Evolutionary conservation across 1,140 invertebrate species (phyloP).

Genomic region (Bombus confusus): DNA sequence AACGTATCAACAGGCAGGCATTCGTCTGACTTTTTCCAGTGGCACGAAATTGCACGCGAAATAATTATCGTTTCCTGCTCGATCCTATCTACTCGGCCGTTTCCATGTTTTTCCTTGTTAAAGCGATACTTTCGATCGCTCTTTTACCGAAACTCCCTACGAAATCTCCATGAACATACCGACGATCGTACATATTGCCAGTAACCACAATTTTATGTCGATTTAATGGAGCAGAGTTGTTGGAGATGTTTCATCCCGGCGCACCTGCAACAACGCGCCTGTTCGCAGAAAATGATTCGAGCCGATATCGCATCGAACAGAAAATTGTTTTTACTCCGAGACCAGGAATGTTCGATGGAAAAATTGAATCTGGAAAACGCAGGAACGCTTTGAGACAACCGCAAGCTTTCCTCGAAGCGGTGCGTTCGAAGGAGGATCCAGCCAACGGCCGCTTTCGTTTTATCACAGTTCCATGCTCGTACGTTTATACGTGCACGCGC

Average conservation of each 20-base stretch:
- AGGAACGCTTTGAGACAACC: not conserved
- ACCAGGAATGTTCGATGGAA: not conserved
- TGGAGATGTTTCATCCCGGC: too few relatives aligned
- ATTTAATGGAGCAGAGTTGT: not conserved
- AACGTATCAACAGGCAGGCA: not conserved
- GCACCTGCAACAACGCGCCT: not conserved
- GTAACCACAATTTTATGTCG: not conserved
- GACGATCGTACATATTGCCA: not conserved
- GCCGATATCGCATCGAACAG: not conserved
- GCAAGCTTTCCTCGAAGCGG: not conserved
- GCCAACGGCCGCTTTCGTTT: not conserved
- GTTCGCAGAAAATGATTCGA: not conserved
- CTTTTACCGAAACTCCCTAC: not conserved
- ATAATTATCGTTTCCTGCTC: not conserved
- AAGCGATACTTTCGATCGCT: not conserved
- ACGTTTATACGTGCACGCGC: not conserved
- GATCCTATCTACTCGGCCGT: not conserved
- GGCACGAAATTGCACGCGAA: not conserved
- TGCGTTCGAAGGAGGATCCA: slow-evolving; percentile 9
- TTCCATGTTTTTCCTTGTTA: not conserved
- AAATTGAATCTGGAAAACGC: slow-evolving; percentile 39
- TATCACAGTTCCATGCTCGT: not conserved
- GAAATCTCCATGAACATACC: not conserved
- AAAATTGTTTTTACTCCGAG: slow-evolving; percentile 7
- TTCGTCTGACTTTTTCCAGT: too few relatives aligned